Evolutionary conservation across 2,113 vertebrate genomes (phyloP).

Genomic region (Mustela lutreola): DNA sequence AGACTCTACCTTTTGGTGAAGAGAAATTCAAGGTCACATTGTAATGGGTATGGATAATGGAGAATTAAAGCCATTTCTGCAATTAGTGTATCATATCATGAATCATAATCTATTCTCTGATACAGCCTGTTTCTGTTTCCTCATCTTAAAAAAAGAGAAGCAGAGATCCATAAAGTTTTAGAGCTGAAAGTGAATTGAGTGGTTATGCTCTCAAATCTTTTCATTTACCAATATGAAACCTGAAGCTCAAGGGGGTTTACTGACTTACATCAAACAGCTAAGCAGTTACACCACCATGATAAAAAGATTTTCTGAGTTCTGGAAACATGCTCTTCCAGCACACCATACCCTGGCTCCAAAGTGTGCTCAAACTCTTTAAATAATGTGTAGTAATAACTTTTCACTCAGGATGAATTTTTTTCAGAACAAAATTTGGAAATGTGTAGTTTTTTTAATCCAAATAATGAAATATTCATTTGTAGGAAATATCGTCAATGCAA

Average conservation of each 20-base stretch:
- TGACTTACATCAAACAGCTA: background rate
- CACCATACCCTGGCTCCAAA: background rate
- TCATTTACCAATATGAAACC: background rate
- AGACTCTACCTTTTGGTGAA: background rate
- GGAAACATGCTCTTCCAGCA: background rate
- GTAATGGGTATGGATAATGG: background rate
- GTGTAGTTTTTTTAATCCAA: background rate
- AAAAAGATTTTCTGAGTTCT: conserved; percentile 32
- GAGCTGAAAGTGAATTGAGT: background rate
- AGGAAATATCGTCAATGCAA: background rate
- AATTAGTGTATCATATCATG: background rate
- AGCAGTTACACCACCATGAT: background rate
- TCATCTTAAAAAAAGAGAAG: background rate
- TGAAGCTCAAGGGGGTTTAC: background rate
- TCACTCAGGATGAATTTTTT: background rate
- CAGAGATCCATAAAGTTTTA: background rate
- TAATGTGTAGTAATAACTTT: background rate
- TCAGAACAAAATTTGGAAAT: conserved; percentile 1
- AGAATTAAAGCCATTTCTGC: background rate
- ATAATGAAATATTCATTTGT: background rate
- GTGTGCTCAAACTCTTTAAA: background rate
- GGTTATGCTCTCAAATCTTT: background rate
- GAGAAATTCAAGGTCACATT: background rate
- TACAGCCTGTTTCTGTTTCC: background rate
- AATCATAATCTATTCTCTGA: background rate